Evolutionary conservation across 2,888 invertebrate species (phyloP).

Genomic region (Lasius fuliginosus): DNA sequence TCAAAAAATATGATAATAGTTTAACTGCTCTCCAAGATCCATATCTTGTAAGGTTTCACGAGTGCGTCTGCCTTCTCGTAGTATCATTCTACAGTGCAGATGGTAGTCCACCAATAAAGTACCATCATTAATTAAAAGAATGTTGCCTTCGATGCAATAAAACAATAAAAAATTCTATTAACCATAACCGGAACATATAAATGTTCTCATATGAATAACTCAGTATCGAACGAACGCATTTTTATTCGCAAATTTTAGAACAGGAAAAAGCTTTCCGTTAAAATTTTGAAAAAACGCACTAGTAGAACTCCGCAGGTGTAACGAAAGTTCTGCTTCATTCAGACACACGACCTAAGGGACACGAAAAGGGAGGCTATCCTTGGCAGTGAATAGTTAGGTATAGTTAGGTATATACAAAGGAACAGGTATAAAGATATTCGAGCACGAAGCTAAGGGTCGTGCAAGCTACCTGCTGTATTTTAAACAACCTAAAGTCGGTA

Average conservation of each 20-base stretch:
- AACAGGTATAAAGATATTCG: constrained; percentile 58
- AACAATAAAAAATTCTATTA: neutral
- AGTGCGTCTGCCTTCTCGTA: constrained; percentile 78
- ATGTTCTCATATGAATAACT: neutral
- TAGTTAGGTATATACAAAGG: constrained; percentile 63
- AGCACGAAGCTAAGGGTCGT: constrained; percentile 44
- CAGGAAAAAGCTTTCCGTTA: neutral
- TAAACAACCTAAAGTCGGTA: constrained; percentile 37
- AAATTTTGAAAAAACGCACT: neutral
- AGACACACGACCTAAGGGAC: neutral
- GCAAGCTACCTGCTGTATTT: constrained; percentile 62
- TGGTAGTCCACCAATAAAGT: constrained; percentile 53
- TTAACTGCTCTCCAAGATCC: constrained; percentile 55
- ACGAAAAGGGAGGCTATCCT: constrained; percentile 50
- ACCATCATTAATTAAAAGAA: neutral
- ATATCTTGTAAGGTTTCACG: constrained; percentile 78
- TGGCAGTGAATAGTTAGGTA: neutral
- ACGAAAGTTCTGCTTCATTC: constrained; percentile 37
- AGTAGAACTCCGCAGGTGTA: constrained; percentile 61
- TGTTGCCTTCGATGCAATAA: neutral
- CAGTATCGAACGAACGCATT: neutral
- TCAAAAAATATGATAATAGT: constrained; percentile 60
- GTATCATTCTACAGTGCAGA: constrained; percentile 66
- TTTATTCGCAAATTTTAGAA: neutral
- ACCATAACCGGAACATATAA: neutral